Percentiles rank a stretch among this genome's conserved stretches.
These are phyloP conservation scores for Megaustenia siamemsis DNA, from an alignment of 2,888 invertebrate genomes.

Conservation along the genomic window DNA sequence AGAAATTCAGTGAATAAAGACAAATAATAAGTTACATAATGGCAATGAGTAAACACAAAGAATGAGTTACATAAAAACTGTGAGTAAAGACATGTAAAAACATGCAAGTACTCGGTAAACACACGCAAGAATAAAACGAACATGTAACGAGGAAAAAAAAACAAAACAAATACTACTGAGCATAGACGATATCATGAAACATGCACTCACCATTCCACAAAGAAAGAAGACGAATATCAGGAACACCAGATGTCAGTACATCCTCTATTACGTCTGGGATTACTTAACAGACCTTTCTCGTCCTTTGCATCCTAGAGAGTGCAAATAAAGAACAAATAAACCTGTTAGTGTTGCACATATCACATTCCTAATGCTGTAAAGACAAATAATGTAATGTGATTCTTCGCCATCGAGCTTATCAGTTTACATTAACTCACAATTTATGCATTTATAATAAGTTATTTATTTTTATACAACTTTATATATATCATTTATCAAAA, in stretches of 20 bases:
- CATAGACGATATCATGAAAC: neutral
- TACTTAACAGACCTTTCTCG: constrained; percentile 70
- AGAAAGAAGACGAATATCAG: constrained; percentile 82
- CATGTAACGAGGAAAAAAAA: neutral
- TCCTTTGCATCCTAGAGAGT: constrained; percentile 61
- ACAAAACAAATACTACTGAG: neutral
- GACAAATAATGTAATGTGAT: no score
- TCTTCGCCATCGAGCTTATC: no score
- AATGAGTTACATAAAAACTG: neutral
- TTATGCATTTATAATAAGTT: no score
- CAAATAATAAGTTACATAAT: no score
- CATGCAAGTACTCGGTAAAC: neutral
- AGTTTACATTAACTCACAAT: no score
- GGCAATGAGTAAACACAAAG: no score
- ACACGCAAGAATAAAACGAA: neutral
- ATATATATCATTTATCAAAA: no score
- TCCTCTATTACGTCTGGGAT: constrained; percentile 74
- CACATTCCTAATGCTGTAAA: no score
- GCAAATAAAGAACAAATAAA: constrained; percentile 6
- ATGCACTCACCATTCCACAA: constrained; percentile 82
- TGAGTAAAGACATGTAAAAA: neutral
- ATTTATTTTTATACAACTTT: no score
- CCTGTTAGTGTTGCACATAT: no score
- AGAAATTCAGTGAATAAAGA: no score
- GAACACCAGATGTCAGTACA: constrained; percentile 84